Evolutionary conservation across 2,797 vertebrate genomes (phyloP).

Genomic region (Saxicola maurus): DNA sequence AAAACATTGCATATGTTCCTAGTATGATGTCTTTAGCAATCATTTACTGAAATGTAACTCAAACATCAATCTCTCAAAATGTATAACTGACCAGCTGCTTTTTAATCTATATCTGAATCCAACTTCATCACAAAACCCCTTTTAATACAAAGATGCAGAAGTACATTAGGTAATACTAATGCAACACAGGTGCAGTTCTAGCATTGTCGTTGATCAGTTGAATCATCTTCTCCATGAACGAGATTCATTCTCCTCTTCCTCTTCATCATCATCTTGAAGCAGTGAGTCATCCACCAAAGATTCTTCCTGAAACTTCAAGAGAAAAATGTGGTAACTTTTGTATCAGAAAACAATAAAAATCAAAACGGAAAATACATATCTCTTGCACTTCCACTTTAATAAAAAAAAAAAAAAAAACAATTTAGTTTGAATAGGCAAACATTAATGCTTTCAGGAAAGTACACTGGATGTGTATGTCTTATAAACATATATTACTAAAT

Average conservation of each 20-base stretch:
- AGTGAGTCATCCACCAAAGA: constrained; percentile 90
- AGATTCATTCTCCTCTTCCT: constrained; percentile 95
- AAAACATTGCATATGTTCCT: constrained; percentile 83
- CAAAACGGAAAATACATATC: background rate
- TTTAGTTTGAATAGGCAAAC: background rate
- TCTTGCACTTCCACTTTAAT: background rate
- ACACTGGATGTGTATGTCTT: background rate
- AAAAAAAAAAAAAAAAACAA: background rate
- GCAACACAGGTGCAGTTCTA: constrained; percentile 75
- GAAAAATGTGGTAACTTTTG: constrained; percentile 36
- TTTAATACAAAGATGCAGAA: constrained; percentile 79
- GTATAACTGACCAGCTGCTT: constrained; percentile 70
- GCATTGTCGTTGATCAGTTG: constrained; percentile 63
- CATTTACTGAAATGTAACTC: constrained; percentile 84
- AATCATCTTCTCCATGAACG: constrained; percentile 98
- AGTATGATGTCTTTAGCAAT: constrained; percentile 80
- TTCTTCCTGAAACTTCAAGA: constrained; percentile 88
- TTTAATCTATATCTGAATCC: constrained; percentile 72
- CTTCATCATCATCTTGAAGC: constrained; percentile 96
- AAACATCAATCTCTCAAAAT: constrained; percentile 78
- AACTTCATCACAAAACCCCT: constrained; percentile 75
- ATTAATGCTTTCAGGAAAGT: background rate
- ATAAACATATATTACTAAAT: background rate
- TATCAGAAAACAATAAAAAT: background rate
- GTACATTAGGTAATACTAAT: constrained; percentile 82